Percentiles rank a stretch among this genome's conserved stretches.
Conservation (phyloP, 1,140 invertebrate genomes). For the Hetaerina americana region DNA sequence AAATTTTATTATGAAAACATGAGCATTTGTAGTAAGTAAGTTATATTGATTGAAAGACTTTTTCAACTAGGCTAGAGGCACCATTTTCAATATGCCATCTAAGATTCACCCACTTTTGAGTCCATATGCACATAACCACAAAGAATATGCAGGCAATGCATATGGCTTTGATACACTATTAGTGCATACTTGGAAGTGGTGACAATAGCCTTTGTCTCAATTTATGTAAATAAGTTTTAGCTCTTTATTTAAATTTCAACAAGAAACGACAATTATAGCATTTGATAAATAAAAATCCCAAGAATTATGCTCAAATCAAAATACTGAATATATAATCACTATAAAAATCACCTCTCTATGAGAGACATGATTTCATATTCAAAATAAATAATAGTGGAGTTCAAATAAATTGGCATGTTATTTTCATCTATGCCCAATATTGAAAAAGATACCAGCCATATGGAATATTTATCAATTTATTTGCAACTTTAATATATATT, state of each 20-base stretch:
- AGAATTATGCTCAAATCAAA: neutral
- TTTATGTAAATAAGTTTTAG: neutral
- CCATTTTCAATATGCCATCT: no score
- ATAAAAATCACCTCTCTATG: neutral
- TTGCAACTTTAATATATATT: neutral
- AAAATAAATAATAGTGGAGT: neutral
- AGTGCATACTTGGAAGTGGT: no score
- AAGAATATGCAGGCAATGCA: no score
- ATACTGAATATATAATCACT: neutral
- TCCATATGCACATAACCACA: no score
- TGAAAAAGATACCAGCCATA: neutral
- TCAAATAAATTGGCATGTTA: neutral
- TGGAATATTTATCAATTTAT: constrained; percentile 1
- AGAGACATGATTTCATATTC: neutral
- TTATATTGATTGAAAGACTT: no score
- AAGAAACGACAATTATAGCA: neutral
- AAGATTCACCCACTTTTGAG: no score
- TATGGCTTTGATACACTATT: no score
- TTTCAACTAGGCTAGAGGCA: no score
- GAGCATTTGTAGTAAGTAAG: no score
- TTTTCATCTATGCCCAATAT: neutral
- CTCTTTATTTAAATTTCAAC: neutral
- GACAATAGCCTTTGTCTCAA: no score
- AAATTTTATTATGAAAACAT: no score
- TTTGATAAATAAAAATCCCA: neutral